Evolutionary conservation across 2,797 vertebrate genomes (phyloP).

Genomic region (Pangasius larnaudii): DNA sequence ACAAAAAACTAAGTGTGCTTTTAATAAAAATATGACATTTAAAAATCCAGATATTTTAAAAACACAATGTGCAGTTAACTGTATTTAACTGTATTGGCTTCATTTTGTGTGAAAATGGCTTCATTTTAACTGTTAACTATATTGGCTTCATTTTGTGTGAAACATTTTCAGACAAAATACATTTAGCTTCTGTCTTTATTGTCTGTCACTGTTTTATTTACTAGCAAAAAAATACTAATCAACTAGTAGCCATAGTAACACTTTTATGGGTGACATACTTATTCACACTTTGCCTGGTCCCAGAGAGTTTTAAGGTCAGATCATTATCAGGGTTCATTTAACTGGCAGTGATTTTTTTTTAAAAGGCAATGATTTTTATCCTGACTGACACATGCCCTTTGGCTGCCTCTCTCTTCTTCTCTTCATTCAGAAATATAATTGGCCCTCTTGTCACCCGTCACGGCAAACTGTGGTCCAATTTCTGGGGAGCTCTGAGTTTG

Average conservation of each 20-base stretch:
- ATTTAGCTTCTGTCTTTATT: neutral
- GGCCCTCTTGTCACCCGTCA: constrained; percentile 93
- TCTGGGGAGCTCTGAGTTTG: constrained; percentile 94
- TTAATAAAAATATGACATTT: neutral
- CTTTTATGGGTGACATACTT: neutral
- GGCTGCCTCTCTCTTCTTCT: constrained; percentile 45
- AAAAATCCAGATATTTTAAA: neutral
- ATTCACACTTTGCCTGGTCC: neutral
- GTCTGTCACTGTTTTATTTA: neutral
- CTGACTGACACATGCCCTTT: constrained; percentile 59
- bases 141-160: too few species aligned
- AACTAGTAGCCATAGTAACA: neutral
- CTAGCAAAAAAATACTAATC: neutral
- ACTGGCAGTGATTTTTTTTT: constrained; percentile 52
- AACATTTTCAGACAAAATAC: neutral
- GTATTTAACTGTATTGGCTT: too few species aligned
- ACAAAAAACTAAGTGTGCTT: too few species aligned
- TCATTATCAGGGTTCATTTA: neutral
- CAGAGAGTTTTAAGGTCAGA: neutral
- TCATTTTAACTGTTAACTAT: too few species aligned
- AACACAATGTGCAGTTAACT: neutral
- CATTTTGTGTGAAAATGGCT: neutral
- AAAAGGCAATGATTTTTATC: constrained; percentile 60
- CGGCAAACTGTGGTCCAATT: constrained; percentile 97
- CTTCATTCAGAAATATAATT: constrained; percentile 88